phyloP scores from a whole-genome alignment of 2,797 vertebrate species.

The Chelmon rostratus region DNA sequence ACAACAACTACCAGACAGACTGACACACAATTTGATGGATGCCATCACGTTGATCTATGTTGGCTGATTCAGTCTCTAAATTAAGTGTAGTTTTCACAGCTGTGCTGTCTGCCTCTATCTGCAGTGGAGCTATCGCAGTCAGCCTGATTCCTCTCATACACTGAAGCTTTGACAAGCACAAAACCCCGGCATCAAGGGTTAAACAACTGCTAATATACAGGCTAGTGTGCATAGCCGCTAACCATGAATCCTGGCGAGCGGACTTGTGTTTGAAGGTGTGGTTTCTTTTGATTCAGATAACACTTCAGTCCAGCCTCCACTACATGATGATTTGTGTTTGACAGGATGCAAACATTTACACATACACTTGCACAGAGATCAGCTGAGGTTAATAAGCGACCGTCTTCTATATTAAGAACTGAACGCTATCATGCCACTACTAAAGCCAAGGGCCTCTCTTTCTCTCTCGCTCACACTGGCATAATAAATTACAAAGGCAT shows the following conservation, averaged over 20 bases:
- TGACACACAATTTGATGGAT: not conserved
- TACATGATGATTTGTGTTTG: not conserved
- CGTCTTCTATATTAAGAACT: slow-evolving; percentile 36
- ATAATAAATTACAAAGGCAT: slow-evolving; percentile 66
- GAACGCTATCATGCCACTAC: slow-evolving; percentile 27
- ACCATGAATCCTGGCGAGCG: not conserved
- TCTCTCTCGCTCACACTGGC: slow-evolving; percentile 12
- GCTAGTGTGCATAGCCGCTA: not conserved
- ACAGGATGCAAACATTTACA: slow-evolving; percentile 9
- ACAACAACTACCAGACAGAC: slow-evolving; percentile 13
- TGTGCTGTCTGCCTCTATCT: slow-evolving; percentile 38
- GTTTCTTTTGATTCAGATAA: slow-evolving; percentile 14
- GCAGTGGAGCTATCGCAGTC: not conserved
- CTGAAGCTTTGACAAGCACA: not conserved
- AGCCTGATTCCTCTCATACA: slow-evolving; percentile 6
- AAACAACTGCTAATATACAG: not conserved
- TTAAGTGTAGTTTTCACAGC: slow-evolving; percentile 54
- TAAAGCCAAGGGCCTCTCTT: slow-evolving; percentile 20
- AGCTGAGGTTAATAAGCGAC: slow-evolving; percentile 9
- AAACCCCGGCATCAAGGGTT: slow-evolving; percentile 11
- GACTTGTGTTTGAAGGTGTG: not conserved
- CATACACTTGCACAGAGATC: slow-evolving; percentile 5
- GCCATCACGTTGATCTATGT: slow-evolving; percentile 6
- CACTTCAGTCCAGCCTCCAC: slow-evolving; percentile 1
- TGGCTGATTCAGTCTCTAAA: slow-evolving; percentile 3